Evolutionary conservation across 2,797 vertebrate species (phyloP).

Genomic region (Helicolenus hilgendorfi): DNA sequence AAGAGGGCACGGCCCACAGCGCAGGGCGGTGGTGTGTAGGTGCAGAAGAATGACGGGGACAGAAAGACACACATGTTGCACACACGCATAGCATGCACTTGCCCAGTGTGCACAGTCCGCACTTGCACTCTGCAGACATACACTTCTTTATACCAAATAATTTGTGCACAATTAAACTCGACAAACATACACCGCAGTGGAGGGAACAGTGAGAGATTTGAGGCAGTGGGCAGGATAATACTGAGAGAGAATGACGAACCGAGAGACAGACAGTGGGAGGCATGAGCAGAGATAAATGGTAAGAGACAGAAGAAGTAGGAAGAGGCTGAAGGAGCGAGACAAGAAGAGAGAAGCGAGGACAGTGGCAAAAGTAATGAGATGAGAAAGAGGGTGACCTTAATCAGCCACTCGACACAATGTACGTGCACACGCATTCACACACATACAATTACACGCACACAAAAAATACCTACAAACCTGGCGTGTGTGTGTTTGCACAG

Average conservation of each 20-base stretch:
- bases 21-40: conserved; percentile 12
- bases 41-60: conserved; percentile 22
- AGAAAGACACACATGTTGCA: neutral
- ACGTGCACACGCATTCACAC: neutral
- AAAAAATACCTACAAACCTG: conserved; percentile 39
- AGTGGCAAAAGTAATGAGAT: conserved; percentile 63
- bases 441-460: neutral
- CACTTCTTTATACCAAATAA: neutral
- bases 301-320: conserved; percentile 36
- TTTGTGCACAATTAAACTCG: conserved; percentile 3
- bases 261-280: conserved; percentile 26
- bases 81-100: neutral
- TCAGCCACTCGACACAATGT: conserved; percentile 49
- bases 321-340: conserved; percentile 35
- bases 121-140: neutral
- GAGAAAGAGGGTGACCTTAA: conserved; percentile 78
- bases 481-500: conserved; percentile 65
- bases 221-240: neutral
- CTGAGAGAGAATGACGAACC: neutral
- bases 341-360: conserved; percentile 36
- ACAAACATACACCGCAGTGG: neutral
- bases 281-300: conserved; percentile 25
- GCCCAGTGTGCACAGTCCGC: neutral
- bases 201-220: neutral
- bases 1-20: conserved; percentile 2